Conservation (phyloP, 1,140 invertebrate genomes). For the Cotesia chilonis region DNA sequence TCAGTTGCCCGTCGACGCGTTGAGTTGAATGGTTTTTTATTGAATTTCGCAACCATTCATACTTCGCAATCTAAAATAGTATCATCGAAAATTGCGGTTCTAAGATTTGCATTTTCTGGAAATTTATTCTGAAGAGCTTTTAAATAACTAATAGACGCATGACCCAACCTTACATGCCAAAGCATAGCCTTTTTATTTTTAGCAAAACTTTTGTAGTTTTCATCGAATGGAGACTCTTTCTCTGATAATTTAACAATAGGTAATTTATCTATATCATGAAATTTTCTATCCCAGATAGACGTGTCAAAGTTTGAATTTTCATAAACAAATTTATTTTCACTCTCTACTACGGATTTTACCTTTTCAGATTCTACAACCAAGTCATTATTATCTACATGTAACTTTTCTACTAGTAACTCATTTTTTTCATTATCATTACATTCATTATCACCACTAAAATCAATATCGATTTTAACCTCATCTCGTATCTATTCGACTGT, state of each 20-base stretch:
- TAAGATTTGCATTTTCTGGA: conserved; percentile 29
- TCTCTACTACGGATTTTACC: no score
- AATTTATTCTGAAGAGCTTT: conserved; percentile 38
- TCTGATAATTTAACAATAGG: no score
- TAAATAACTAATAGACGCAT: conserved; percentile 38
- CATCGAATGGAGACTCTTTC: no score
- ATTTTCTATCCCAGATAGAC: no score
- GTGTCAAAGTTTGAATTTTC: no score
- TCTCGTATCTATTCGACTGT: neutral
- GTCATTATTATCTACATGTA: neutral
- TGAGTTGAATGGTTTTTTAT: conserved; percentile 37
- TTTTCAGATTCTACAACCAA: no score
- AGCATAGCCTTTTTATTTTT: conserved; percentile 40
- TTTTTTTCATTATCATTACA: no score
- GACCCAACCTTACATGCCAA: conserved; percentile 42
- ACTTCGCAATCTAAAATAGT: conserved; percentile 41
- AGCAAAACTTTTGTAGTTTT: conserved; percentile 24
- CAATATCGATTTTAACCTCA: neutral
- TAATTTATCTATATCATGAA: no score
- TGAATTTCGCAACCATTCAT: conserved; percentile 39
- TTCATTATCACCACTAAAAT: neutral
- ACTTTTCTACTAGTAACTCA: neutral
- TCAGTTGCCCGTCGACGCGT: conserved; percentile 31
- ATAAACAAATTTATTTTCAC: no score
- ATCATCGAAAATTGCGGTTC: conserved; percentile 35